Percentiles rank a stretch among this genome's conserved stretches.
phyloP scores from a whole-genome alignment of 1,140 invertebrate species.

The Brachionus rotundiformis region DNA sequence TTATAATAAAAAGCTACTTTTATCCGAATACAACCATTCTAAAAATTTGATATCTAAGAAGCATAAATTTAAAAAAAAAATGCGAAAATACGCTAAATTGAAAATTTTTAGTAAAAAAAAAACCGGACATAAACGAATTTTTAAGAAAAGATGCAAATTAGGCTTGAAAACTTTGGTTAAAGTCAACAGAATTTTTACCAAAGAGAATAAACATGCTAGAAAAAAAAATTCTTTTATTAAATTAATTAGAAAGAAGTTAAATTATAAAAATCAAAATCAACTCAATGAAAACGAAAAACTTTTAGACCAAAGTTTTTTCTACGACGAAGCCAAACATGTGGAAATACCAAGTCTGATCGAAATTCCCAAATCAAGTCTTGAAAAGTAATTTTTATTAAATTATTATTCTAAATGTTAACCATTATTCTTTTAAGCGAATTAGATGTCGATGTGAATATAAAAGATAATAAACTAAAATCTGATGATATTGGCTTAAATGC shows the following conservation, averaged over 20 bases:
- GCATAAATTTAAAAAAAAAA: not conserved
- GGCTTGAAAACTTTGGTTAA: not conserved
- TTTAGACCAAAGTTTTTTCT: too few species aligned
- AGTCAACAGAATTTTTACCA: not conserved
- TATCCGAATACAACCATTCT: not conserved
- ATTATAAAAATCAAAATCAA: not conserved
- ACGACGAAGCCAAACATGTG: too few species aligned
- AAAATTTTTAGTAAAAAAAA: not conserved
- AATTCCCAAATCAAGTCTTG: too few species aligned
- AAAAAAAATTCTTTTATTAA: not conserved
- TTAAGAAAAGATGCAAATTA: not conserved
- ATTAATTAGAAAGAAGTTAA: not conserved
- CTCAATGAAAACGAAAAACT: too few species aligned
- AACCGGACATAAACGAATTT: not conserved
- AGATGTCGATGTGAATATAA: too few species aligned
- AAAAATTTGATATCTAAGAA: slow-evolving; percentile 7
- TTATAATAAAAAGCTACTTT: not conserved
- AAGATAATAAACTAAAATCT: too few species aligned
- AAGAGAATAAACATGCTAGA: not conserved
- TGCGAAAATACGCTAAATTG: not conserved
- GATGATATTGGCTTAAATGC: too few species aligned
- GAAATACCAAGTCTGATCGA: too few species aligned
- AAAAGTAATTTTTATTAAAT: too few species aligned
- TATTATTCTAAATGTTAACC: too few species aligned
- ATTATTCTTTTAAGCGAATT: too few species aligned